A percentile compares a stretch with the other conserved stretches of the same genome.
phyloP scores from a whole-genome alignment of 2,888 invertebrate species.

The Coecobrya sp. region DNA sequence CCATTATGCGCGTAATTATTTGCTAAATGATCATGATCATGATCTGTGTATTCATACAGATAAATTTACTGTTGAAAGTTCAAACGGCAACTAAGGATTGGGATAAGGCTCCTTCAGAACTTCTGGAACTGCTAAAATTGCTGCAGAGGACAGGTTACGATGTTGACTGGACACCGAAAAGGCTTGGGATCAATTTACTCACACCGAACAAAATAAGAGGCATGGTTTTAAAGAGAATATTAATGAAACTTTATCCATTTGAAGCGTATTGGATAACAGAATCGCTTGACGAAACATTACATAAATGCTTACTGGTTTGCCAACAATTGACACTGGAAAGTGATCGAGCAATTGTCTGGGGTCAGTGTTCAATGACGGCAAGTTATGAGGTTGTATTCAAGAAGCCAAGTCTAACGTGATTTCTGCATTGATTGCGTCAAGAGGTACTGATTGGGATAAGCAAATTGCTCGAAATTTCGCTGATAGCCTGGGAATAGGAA shows the following conservation, averaged over 20 bases:
- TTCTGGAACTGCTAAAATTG: slow-evolving; percentile 8
- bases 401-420: slow-evolving; percentile 56
- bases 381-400: slow-evolving; percentile 1
- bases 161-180: slow-evolving; percentile 46
- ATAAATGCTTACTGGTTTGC: slow-evolving; percentile 66
- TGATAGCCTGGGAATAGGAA: slow-evolving; percentile 38
- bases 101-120: slow-evolving; percentile 42
- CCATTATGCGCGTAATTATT: too few species aligned
- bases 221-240: slow-evolving; percentile 57
- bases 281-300: slow-evolving; percentile 53
- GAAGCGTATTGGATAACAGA: slow-evolving; percentile 60
- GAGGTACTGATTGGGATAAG: slow-evolving; percentile 73
- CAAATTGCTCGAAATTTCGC: slow-evolving; percentile 63
- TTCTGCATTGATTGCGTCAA: slow-evolving; percentile 29
- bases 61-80: slow-evolving; percentile 60
- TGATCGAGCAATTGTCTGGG: slow-evolving; percentile 45
- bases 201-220: slow-evolving; percentile 64
- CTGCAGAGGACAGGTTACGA: slow-evolving; percentile 39
- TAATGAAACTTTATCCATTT: slow-evolving; percentile 68
- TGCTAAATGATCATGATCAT: too few species aligned
- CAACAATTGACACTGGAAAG: slow-evolving; percentile 54
- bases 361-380: slow-evolving; percentile 61
- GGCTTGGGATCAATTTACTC: slow-evolving; percentile 59
- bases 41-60: neutral
- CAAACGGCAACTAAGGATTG: slow-evolving; percentile 62